A percentile compares a stretch with the other conserved stretches of the same genome.
Conservation (phyloP, 2,113 vertebrate genomes). For the Gallinago paraguaiae region DNA sequence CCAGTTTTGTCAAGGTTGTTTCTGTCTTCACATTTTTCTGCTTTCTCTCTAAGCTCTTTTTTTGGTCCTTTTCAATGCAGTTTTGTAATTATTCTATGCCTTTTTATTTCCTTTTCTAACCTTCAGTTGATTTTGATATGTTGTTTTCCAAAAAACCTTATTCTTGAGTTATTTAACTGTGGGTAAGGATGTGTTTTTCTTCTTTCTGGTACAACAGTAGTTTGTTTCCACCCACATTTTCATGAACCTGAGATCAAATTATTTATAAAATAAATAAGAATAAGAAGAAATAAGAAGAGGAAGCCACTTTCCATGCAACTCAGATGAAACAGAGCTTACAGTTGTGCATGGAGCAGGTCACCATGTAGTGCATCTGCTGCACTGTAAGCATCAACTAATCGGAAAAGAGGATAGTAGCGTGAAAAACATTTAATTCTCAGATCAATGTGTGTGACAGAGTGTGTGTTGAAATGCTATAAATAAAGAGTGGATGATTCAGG, state of each 20-base stretch:
- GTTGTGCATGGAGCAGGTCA: not conserved
- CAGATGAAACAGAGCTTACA: not conserved
- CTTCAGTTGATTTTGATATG: not conserved
- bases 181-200: not conserved
- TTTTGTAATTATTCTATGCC: not conserved
- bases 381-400: fast-evolving
- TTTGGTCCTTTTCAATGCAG: fast-evolving
- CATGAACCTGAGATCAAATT: not conserved
- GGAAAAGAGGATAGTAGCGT: not conserved
- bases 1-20: not conserved
- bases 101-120: not conserved
- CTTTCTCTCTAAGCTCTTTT: not conserved
- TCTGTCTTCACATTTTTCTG: not conserved
- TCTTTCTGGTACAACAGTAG: not conserved
- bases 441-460: not conserved
- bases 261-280: not conserved
- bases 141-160: not conserved
- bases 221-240: not conserved
- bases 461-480: not conserved
- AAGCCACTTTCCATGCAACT: not conserved
- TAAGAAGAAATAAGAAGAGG: not conserved
- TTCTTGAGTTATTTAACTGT: not conserved
- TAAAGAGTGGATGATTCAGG: not conserved
- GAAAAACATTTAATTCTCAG: not conserved
- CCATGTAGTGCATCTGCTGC: not conserved